Base-by-base conservation (phyloP, 2,113 vertebrate genomes). In the Rhinoptilus africanus region DNA sequence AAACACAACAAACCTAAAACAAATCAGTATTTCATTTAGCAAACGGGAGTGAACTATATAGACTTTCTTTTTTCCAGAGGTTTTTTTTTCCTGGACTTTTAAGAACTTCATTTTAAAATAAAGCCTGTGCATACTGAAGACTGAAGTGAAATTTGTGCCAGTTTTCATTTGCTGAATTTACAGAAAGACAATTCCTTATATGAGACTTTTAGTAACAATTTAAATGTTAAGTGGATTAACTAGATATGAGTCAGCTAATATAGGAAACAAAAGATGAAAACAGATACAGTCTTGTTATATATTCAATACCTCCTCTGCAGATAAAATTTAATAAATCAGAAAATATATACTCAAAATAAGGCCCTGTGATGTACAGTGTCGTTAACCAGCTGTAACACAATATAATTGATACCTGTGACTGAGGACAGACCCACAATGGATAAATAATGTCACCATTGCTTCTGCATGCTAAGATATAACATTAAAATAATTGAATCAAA, bases 291-390 rank as follows among this genome's bases (percentile, higher is more conserved):
- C 71, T 68, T 63, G 18, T 92, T 78, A 81, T 59, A 34, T 77
- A 83, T 90, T 51, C 5, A 50, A 73, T 54, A 77, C 84, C 60
- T 90, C 51, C 85, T 96, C 91, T 97, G 92, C 78, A 91, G 84
- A 73, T 87, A 91, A 97, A 93, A 94, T 96, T 81, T 95, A 97
- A 97, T 89, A 97, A 96, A 93, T 86, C 57, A 93, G 87, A 96
- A 98, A 96, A 96, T 41, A 88, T 15, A 23, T 68, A 77, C 45
- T 73, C 72, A 93, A 88, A 93, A 84, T 84, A 94, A 88, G 85
- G 54, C 59, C 60, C 39, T 93, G 53, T 17, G 75, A 89, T 79
- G 64, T 92, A 57, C 50, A 56, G 60, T 76, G 47, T 81, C 66
- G 88, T 95, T 92, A 94, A 81, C 48, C 60, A 84, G 47, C 54